Evolutionary conservation across 2,113 vertebrate species (phyloP).

Genomic region (Larimichthys polyactis): DNA sequence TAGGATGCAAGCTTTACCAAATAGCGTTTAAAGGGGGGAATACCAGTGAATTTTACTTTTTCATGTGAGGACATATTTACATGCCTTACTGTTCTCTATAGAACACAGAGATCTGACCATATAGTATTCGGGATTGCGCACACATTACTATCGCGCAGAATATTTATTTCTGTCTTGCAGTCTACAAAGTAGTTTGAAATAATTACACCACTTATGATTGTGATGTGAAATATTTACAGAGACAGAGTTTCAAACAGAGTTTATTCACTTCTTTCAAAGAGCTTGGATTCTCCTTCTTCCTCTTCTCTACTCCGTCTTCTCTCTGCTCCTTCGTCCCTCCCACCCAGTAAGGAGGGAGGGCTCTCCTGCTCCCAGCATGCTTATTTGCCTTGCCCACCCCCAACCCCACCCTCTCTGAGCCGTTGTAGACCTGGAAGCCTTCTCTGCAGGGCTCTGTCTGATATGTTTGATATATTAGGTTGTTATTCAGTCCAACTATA

Average conservation of each 20-base stretch:
- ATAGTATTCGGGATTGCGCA: neutral
- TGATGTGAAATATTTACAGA: neutral
- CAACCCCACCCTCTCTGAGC: constrained; percentile 83
- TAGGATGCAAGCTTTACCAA: neutral
- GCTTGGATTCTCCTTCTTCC: constrained; percentile 29
- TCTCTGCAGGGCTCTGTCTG: constrained; percentile 99
- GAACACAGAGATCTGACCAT: neutral
- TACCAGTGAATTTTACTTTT: neutral
- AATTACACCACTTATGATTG: neutral
- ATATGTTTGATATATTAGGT: constrained; percentile 99
- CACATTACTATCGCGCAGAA: neutral
- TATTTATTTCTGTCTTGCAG: neutral
- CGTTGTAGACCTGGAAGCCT: constrained; percentile 94
- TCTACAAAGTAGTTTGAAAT: neutral
- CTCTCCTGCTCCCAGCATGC: constrained; percentile 73
- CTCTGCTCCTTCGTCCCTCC: constrained; percentile 47
- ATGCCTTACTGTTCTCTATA: neutral
- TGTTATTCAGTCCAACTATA: constrained; percentile 99
- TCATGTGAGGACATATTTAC: neutral
- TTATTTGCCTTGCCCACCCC: constrained; percentile 54
- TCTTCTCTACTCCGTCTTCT: constrained; percentile 44
- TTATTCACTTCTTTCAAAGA: constrained; percentile 34
- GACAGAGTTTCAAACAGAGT: constrained; percentile 22
- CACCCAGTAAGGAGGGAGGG: constrained; percentile 36
- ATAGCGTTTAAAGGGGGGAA: neutral